phyloP scores from a whole-genome alignment of 2,797 vertebrate species.

The Myotis pilosus region DNA sequence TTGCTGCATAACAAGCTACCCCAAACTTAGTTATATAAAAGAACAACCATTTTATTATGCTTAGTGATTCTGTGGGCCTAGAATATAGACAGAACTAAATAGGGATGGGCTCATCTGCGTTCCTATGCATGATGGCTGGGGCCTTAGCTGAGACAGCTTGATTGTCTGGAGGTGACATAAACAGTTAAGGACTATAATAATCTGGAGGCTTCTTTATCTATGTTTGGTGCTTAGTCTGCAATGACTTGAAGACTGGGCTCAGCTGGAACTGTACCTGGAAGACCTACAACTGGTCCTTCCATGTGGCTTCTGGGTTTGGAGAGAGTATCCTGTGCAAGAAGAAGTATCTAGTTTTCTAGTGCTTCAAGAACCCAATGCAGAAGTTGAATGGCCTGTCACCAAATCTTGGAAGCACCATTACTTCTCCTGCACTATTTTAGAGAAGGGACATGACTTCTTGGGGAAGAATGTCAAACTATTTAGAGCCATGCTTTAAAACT shows the following conservation, averaged over 20 bases:
- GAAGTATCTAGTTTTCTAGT: neutral
- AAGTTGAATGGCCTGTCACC: neutral
- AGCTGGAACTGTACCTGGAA: neutral
- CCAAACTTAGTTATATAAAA: neutral
- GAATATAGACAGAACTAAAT: constrained; percentile 13
- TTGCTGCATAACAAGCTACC: neutral
- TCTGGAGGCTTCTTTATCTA: constrained; percentile 4
- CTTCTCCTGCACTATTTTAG: neutral
- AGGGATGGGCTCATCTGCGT: neutral
- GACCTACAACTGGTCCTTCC: neutral
- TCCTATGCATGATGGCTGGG: neutral
- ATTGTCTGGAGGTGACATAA: neutral
- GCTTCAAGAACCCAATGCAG: neutral
- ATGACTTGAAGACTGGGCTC: neutral
- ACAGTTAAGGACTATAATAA: neutral
- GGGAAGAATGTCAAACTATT: neutral
- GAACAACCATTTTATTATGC: constrained; percentile 25
- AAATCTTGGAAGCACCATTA: neutral
- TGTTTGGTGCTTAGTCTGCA: constrained; percentile 28
- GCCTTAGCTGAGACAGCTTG: neutral
- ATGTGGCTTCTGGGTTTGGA: constrained; percentile 13
- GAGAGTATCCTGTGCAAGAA: neutral
- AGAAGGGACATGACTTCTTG: neutral
- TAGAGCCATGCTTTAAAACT: neutral
- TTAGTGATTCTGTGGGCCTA: constrained; percentile 37